Percentiles rank a stretch among this genome's conserved stretches.
Evolutionary conservation across 2,113 vertebrate species (phyloP).

Genomic region (Catharus minimus): DNA sequence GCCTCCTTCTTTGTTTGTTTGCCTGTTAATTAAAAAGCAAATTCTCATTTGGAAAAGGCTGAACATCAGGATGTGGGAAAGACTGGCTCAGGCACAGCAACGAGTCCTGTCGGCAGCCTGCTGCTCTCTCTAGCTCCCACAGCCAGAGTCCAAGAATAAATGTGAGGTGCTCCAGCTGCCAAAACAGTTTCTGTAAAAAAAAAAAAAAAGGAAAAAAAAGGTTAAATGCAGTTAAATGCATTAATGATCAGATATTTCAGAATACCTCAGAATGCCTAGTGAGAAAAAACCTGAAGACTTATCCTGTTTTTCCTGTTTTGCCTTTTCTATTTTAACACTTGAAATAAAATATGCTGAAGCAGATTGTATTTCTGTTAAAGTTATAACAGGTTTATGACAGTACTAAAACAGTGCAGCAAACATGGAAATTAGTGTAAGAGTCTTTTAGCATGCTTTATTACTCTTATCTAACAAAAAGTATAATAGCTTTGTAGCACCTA

Average conservation of each 20-base stretch:
- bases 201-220: not conserved
- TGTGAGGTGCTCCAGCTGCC: not conserved
- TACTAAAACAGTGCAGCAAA: constrained; percentile 64
- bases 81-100: not conserved
- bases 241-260: constrained; percentile 13
- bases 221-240: not conserved
- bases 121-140: not conserved
- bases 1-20: constrained; percentile 35
- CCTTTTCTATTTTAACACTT: constrained; percentile 29
- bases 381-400: constrained; percentile 65
- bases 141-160: constrained; percentile 12
- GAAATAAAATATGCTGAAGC: constrained; percentile 58
- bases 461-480: constrained; percentile 58
- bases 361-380: constrained; percentile 68
- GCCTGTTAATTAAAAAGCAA: constrained; percentile 53
- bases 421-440: constrained; percentile 56
- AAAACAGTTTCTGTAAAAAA: not conserved
- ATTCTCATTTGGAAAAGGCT: constrained; percentile 18
- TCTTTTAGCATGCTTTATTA: constrained; percentile 46
- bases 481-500: constrained; percentile 49
- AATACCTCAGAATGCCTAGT: constrained; percentile 28
- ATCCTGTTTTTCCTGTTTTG: constrained; percentile 11
- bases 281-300: not conserved
- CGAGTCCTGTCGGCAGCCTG: not conserved
- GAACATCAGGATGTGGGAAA: constrained; percentile 10